These are phyloP conservation scores for Aphaenogaster ashmeadi DNA, from an alignment of 1,140 invertebrate species.

Conservation along the genomic window DNA sequence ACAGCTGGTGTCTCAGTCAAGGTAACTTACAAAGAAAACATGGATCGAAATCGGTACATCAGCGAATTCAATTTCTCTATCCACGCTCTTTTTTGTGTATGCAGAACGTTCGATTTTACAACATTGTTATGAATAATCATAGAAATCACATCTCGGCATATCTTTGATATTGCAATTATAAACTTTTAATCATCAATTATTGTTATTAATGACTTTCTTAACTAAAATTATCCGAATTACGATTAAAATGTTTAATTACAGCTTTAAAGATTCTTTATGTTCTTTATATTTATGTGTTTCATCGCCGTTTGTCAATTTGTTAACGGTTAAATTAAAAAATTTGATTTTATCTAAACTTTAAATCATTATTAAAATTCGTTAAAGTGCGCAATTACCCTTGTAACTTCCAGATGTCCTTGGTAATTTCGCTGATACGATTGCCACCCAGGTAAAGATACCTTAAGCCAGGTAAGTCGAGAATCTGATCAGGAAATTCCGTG, in stretches of 20 bases:
- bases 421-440: conserved; percentile 94
- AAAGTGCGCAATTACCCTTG: conserved; percentile 88
- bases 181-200: neutral
- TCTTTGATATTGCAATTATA: neutral
- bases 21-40: neutral
- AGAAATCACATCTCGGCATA: neutral
- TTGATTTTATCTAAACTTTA: neutral
- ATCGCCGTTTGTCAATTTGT: neutral
- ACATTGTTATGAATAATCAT: neutral
- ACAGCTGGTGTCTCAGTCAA: neutral
- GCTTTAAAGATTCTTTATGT: neutral
- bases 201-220: neutral
- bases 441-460: conserved; percentile 96
- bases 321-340: neutral
- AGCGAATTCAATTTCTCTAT: neutral
- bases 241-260: conserved; percentile 1
- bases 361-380: neutral
- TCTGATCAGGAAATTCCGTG: conserved; percentile 94
- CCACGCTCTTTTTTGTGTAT: neutral
- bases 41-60: neutral
- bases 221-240: neutral
- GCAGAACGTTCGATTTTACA: neutral
- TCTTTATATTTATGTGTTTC: neutral
- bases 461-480: conserved; percentile 92
- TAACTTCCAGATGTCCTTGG: conserved; percentile 93